Evolutionary conservation across 2,113 vertebrate genomes (phyloP), one percentile per base, ranked within the genome.

Genomic region (Hucho hucho): DNA sequence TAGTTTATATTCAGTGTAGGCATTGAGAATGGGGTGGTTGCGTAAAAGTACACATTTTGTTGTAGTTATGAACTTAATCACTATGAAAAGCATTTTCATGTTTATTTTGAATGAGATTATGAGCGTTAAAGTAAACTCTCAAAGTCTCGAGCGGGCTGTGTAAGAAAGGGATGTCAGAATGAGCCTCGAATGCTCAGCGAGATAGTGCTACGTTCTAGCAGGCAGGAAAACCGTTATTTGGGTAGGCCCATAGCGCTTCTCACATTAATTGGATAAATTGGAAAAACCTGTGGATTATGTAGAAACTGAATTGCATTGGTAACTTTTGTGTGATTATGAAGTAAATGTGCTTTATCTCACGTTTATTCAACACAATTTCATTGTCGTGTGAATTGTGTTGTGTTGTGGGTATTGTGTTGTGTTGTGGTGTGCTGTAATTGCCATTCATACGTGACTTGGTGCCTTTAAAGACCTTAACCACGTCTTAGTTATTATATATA

Each of bases 171-270:
- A 53, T 18, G 49, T 53, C 49, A 53, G 16, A 56, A 53, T 12
- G 58, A 43, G 26, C 32, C 32, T 61, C 6, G 16, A 47, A 47
- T 68, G 58, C 70, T 58, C 70, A 69, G 66, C 66, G 9, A 43
- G 37, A 67, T 4, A 47, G 64, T 68, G 77, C 47, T 61, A 74
- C 73, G 74, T 70, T 79, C 56, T 20, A 29, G 72, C 32, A 61
- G 24, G 49, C 20, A 68, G 61, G 70, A 69, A 74, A 70, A 74
- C 77, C 77, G 77, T 79, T 79, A 79, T 64, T 53, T 47, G 72
- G 53, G 66, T 25, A 11, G 25, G 37, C 37, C 37, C 11, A 43
- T 56, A 70, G 66, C 53, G 67, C 59, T 29, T 69, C 32, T 73
- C 2, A 1, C 20, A 37, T 69, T 16, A 28, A 56, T 47, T 58